phyloP scores from a whole-genome alignment of 2,888 invertebrate species.

The Spatulosminthurus flaviceps region DNA sequence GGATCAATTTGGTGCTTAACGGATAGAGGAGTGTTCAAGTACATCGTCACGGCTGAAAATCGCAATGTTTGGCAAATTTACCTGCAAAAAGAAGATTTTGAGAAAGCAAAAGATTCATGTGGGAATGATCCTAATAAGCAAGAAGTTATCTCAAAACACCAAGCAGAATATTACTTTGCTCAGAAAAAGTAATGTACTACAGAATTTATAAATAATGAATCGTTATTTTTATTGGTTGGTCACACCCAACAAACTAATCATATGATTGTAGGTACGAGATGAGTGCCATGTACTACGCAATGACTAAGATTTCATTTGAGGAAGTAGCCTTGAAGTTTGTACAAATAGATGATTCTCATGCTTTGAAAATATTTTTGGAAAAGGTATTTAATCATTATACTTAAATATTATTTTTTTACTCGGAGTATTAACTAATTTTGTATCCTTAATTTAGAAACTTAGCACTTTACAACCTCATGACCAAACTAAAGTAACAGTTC shows the following conservation, averaged over 20 bases:
- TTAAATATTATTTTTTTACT: constrained; percentile 12
- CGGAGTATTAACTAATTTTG: neutral
- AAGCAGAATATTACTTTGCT: constrained; percentile 85
- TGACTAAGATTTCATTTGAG: constrained; percentile 92
- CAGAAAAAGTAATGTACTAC: constrained; percentile 76
- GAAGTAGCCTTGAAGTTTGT: constrained; percentile 92
- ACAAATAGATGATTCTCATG: constrained; percentile 80
- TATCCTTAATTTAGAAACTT: constrained; percentile 72
- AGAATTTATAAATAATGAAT: no score
- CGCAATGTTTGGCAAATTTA: constrained; percentile 90
- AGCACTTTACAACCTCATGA: constrained; percentile 77
- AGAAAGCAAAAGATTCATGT: constrained; percentile 85
- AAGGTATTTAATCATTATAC: constrained; percentile 67
- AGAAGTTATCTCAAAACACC: constrained; percentile 84
- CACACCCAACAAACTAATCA: neutral
- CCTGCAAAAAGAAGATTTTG: constrained; percentile 84
- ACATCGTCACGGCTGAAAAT: constrained; percentile 84
- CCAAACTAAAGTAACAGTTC: constrained; percentile 88
- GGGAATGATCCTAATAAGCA: constrained; percentile 81
- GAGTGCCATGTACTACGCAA: constrained; percentile 88
- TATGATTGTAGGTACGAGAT: constrained; percentile 72
- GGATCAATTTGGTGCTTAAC: constrained; percentile 86
- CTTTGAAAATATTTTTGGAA: constrained; percentile 86
- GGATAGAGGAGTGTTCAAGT: constrained; percentile 83
- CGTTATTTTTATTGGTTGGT: neutral